Evolutionary conservation across 1,140 invertebrate species (phyloP), one percentile per base, ranked within the genome.

Genomic region (Dendroctonus valens): DNA sequence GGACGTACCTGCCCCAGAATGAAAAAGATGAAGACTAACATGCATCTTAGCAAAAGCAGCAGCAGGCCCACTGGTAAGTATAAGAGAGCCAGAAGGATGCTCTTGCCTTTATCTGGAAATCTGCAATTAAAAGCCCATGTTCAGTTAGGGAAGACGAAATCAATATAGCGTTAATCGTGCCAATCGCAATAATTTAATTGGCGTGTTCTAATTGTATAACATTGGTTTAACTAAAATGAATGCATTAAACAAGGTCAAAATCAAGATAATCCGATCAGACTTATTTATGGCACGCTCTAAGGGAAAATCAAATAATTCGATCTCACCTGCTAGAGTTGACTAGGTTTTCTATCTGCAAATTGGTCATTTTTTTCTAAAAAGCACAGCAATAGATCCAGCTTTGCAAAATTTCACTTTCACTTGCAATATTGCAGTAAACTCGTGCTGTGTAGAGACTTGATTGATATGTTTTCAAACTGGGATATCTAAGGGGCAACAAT

Each of bases 21-120:
- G 76, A 83, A 81, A 52, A 84, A 73, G 68, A 81, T 67, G 59
- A 84, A 72, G 37, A 77, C 81, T 61, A 84, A 64, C 49, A 82
- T 67, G 60, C 78, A 72, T 70, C 84, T 77, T 59, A 83, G 68
- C 42, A 78, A 50, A 72, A 82, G 75, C 41, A 85, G 73, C 39
- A 83, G 52, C 52, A 83, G 62, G 54, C 83, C 84, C 72, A 85
- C 71, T 38, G 84, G 84, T 69, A 82, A 71, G 75, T 83, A 85
- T 63, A 83, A 70, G 5, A 84, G 60, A 68, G 83, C 79, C 64
- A 80, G 79, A 38, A 83, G 50, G 37, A 80, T 73, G 76, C 80
- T 81, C 37, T 64, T 62, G 41, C 70, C 69, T 67, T 81, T 81
- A 50, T 81, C 79, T 51, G 77, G 76, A 75, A 84, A 81, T 70